These are phyloP conservation scores for Melikaiella ostensackeni DNA, from an alignment of 2,888 invertebrate genomes.

Conservation along the genomic window DNA sequence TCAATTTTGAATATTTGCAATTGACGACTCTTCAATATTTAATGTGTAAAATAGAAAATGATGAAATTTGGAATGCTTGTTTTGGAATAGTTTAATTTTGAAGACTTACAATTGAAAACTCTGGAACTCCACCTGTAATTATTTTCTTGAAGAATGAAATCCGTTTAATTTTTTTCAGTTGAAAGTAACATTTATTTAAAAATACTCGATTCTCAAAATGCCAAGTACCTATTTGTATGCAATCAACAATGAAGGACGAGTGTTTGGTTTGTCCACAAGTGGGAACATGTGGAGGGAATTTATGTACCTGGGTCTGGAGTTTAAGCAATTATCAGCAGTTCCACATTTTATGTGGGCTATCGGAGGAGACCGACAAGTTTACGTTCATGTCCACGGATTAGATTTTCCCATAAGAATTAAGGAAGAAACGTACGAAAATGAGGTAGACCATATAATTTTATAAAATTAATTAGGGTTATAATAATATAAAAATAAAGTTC, in stretches of 20 bases:
- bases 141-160: too few species aligned
- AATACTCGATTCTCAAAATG: constrained; percentile 76
- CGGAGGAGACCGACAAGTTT: constrained; percentile 94
- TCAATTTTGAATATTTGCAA: too few species aligned
- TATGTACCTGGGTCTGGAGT: constrained; percentile 90
- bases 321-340: constrained; percentile 91
- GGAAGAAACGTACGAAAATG: constrained; percentile 95
- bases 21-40: too few species aligned
- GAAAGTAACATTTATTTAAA: not conserved
- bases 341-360: constrained; percentile 95
- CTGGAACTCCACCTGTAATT: too few species aligned
- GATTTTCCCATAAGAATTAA: constrained; percentile 94
- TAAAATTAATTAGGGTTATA: too few species aligned
- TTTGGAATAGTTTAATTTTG: too few species aligned
- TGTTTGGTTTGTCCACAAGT: constrained; percentile 89
- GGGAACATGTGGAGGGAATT: constrained; percentile 92
- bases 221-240: constrained; percentile 88
- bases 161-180: not conserved
- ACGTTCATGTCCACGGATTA: constrained; percentile 92
- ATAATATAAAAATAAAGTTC: too few species aligned
- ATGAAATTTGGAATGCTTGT: too few species aligned
- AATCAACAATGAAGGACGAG: constrained; percentile 92
- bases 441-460: constrained; percentile 78
- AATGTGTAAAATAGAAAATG: too few species aligned
- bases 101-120: too few species aligned